Evolutionary conservation across 1,140 invertebrate species (phyloP).

Genomic region (Bombyx mandarina): DNA sequence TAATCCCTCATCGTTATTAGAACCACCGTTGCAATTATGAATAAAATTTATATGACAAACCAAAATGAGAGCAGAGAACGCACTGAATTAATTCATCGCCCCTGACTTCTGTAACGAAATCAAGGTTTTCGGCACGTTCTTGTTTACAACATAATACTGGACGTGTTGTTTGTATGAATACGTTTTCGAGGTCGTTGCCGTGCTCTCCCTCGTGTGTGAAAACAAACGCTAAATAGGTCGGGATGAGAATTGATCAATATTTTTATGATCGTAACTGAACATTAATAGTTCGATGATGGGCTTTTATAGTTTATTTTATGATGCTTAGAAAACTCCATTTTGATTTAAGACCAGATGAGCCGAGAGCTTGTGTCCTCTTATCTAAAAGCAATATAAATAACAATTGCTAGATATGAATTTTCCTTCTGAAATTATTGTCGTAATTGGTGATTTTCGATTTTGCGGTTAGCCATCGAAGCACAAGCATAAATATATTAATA

Average conservation of each 20-base stretch:
- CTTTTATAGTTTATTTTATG: too few species aligned
- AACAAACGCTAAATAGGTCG: constrained; percentile 22
- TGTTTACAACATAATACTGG: constrained; percentile 23
- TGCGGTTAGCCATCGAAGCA: too few species aligned
- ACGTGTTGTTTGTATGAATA: constrained; percentile 28
- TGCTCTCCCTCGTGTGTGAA: constrained; percentile 7
- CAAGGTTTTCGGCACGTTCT: constrained; percentile 27
- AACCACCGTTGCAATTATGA: neutral
- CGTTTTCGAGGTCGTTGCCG: constrained; percentile 37
- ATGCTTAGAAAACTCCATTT: too few species aligned
- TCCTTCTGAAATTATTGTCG: too few species aligned
- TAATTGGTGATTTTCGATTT: too few species aligned
- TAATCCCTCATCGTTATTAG: neutral
- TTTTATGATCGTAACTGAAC: too few species aligned
- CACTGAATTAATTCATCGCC: constrained; percentile 3
- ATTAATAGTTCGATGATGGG: too few species aligned
- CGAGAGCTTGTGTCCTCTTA: too few species aligned
- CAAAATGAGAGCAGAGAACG: neutral
- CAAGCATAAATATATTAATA: too few species aligned
- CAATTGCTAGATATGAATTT: too few species aligned
- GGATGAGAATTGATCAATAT: constrained; percentile 5
- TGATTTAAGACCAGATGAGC: too few species aligned
- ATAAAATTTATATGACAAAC: neutral
- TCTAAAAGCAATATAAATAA: too few species aligned
- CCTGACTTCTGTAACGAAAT: constrained; percentile 21